These are phyloP conservation scores for Sandelia bainsii DNA, from an alignment of 2,797 vertebrate species.

Conservation along the genomic window DNA sequence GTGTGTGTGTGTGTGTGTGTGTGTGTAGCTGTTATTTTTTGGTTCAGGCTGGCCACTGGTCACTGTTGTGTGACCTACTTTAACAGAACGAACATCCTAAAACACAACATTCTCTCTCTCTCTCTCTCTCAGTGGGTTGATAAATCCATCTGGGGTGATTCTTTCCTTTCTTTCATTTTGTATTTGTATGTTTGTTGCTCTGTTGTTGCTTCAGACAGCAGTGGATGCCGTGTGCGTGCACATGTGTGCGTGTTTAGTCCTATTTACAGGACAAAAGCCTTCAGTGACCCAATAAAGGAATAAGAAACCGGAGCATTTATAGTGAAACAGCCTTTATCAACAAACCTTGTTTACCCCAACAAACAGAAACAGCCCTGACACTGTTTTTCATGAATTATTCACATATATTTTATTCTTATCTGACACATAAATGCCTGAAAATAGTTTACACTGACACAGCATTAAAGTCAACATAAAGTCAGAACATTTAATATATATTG, in stretches of 20 bases:
- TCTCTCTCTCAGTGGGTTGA: constrained; percentile 39
- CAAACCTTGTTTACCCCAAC: constrained; percentile 28
- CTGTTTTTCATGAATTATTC: constrained; percentile 14
- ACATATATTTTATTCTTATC: constrained; percentile 13
- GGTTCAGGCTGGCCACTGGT: constrained; percentile 2
- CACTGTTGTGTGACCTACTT: constrained; percentile 68
- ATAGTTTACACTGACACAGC: background rate
- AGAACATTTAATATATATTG: background rate
- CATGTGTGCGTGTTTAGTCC: constrained; percentile 36
- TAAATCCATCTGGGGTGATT: constrained; percentile 57
- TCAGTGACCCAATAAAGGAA: constrained; percentile 75
- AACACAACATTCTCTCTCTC: constrained; percentile 50
- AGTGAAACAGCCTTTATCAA: constrained; percentile 59
- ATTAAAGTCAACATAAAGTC: background rate
- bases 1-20: constrained; percentile 18
- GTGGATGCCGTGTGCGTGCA: constrained; percentile 19
- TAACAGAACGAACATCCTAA: constrained; percentile 55
- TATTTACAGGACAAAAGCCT: constrained; percentile 76
- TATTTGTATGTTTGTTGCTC: constrained; percentile 39
- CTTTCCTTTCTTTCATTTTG: constrained; percentile 26
- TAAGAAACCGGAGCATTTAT: constrained; percentile 60
- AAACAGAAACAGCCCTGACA: constrained; percentile 16
- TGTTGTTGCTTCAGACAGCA: constrained; percentile 50
- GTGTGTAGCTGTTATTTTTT: constrained; percentile 7
- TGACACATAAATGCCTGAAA: background rate